Evolutionary conservation across 2,797 vertebrate species (phyloP).

Genomic region (Sebastes itinus): DNA sequence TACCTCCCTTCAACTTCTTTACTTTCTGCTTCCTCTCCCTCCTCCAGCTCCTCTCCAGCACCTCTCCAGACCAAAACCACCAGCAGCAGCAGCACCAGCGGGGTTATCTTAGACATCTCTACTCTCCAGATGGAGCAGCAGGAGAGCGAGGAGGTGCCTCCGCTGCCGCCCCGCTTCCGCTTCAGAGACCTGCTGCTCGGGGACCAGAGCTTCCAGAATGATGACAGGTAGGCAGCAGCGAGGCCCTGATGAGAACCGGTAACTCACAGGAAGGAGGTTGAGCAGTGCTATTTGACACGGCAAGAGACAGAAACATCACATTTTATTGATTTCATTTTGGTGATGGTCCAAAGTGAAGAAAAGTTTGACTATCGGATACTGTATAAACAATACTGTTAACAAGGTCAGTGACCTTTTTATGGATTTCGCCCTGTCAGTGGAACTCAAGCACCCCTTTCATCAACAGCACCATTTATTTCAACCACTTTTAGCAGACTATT

Average conservation of each 20-base stretch:
- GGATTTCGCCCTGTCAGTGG: background rate
- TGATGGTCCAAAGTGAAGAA: background rate
- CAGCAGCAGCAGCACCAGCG: slow-evolving; percentile 77
- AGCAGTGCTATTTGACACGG: background rate
- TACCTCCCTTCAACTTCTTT: background rate
- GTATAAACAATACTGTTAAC: background rate
- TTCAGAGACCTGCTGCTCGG: slow-evolving; percentile 94
- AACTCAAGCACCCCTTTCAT: background rate
- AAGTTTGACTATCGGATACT: background rate
- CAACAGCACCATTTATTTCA: background rate
- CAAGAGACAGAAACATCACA: background rate
- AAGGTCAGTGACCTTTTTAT: background rate
- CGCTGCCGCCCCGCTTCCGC: slow-evolving; percentile 90
- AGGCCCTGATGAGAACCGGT: background rate
- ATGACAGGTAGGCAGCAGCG: slow-evolving; percentile 86
- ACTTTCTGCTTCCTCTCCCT: slow-evolving; percentile 15
- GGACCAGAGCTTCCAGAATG: slow-evolving; percentile 90
- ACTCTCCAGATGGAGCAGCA: slow-evolving; percentile 84
- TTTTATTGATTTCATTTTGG: background rate
- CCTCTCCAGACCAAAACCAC: slow-evolving; percentile 41
- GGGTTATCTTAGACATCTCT: slow-evolving; percentile 84
- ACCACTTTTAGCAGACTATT: background rate
- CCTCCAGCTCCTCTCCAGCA: slow-evolving; percentile 55
- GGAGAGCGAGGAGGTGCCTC: slow-evolving; percentile 89
- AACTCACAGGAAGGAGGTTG: background rate